Percentiles rank a stretch among this genome's conserved stretches.
These are phyloP conservation scores for Stylophora pistillata DNA, from an alignment of 64 coral and sea anemone species.

Conservation along the genomic window DNA sequence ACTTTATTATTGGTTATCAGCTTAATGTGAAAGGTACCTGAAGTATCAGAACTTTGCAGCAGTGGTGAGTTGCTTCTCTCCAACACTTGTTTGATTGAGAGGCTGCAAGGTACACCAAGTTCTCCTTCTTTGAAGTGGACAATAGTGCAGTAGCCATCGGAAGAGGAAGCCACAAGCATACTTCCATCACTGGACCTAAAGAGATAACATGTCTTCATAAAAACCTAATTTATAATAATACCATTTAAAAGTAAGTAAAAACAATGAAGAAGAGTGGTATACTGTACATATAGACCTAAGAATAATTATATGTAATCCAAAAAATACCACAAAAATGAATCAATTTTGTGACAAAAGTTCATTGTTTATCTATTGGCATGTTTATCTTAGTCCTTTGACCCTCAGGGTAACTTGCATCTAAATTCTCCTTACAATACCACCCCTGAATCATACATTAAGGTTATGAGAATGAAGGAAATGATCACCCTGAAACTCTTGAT, in stretches of 20 bases:
- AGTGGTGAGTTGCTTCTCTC: constrained; percentile 44
- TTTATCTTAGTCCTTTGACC: too few relatives aligned
- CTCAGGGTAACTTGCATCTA: too few relatives aligned
- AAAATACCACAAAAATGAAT: too few relatives aligned
- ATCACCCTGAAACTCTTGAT: too few relatives aligned
- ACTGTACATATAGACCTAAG: too few relatives aligned
- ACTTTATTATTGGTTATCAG: neutral
- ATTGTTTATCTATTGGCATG: too few relatives aligned
- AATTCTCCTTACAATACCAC: too few relatives aligned
- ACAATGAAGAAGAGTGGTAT: neutral
- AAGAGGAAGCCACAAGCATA: constrained; percentile 74
- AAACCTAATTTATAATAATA: too few relatives aligned
- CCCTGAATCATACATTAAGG: too few relatives aligned
- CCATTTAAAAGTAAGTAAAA: neutral
- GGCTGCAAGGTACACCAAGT: constrained; percentile 68
- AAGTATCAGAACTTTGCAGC: constrained; percentile 4
- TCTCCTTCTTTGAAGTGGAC: constrained; percentile 81
- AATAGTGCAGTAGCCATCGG: constrained; percentile 93
- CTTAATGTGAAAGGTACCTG: neutral
- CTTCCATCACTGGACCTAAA: constrained; percentile 88
- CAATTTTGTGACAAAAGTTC: too few relatives aligned
- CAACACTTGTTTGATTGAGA: constrained; percentile 69
- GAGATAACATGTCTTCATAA: neutral
- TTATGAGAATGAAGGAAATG: too few relatives aligned
- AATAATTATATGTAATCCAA: too few relatives aligned